A percentile compares a stretch with the other conserved stretches of the same genome.
These are phyloP conservation scores for Tenodera sinensis DNA, from an alignment of 2,888 invertebrate species.

Conservation along the genomic window DNA sequence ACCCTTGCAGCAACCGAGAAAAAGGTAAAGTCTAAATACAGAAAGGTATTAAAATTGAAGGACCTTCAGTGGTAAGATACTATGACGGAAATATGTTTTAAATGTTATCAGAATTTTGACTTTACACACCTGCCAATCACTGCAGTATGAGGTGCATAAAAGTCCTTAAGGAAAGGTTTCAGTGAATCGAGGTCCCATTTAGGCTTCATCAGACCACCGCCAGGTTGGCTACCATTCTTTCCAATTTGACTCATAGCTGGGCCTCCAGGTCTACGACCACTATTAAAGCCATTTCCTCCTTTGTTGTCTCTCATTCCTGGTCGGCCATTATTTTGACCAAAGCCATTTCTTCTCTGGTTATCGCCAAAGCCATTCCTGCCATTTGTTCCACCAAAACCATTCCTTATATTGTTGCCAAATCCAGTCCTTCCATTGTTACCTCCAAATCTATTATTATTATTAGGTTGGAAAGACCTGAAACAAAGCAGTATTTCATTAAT, in stretches of 20 bases:
- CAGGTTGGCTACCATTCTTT: slow-evolving; percentile 57
- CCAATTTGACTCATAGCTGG: not conserved
- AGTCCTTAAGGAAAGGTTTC: slow-evolving; percentile 88
- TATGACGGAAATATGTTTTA: too few relatives aligned
- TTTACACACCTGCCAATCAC: slow-evolving; percentile 55
- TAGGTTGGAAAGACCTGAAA: not conserved
- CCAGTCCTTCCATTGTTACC: not conserved
- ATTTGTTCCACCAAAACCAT: not conserved
- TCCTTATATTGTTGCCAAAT: not conserved
- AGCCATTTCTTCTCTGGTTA: not conserved
- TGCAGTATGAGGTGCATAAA: slow-evolving; percentile 79
- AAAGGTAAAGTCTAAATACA: not conserved
- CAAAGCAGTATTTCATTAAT: not conserved
- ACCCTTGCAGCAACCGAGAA: not conserved
- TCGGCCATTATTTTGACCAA: not conserved
- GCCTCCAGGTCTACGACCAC: not conserved
- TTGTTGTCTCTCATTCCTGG: not conserved
- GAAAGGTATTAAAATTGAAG: not conserved
- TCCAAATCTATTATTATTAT: not conserved
- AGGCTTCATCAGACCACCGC: slow-evolving; percentile 76
- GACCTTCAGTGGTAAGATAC: too few relatives aligned
- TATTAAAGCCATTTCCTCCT: not conserved
- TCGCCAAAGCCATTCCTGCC: slow-evolving; percentile 1
- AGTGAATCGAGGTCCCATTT: slow-evolving; percentile 81
- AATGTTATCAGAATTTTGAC: too few relatives aligned